phyloP scores from a whole-genome alignment of 2,113 vertebrate genomes.

The Dermatemys mawii region DNA sequence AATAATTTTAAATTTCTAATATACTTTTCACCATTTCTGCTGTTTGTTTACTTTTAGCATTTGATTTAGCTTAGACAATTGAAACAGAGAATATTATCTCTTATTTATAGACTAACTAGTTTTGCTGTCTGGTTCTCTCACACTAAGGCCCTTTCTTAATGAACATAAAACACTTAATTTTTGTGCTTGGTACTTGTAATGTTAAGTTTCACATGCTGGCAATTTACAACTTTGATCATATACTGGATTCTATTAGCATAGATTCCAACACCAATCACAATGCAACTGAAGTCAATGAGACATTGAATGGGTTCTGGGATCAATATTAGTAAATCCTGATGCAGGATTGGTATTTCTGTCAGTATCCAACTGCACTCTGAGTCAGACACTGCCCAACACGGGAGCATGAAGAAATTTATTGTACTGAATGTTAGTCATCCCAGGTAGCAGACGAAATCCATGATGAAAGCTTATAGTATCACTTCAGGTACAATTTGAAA shows the following conservation, averaged over 20 bases:
- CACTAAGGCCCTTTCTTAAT: background rate
- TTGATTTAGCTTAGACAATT: background rate
- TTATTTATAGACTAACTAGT: background rate
- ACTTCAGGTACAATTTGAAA: background rate
- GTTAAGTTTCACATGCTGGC: background rate
- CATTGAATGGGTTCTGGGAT: background rate
- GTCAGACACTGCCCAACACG: background rate
- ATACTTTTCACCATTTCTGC: background rate
- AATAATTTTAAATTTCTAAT: background rate
- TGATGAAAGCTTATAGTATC: fast-evolving
- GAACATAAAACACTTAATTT: background rate
- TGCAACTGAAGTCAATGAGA: background rate
- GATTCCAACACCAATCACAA: background rate
- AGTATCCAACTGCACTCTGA: background rate
- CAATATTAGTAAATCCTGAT: background rate
- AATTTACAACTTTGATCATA: background rate
- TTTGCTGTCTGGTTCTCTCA: background rate
- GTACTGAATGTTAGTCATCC: background rate
- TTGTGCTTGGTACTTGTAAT: background rate
- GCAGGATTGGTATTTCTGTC: background rate
- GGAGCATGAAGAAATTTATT: background rate
- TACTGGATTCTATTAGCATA: fast-evolving
- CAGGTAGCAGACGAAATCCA: background rate
- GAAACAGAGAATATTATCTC: background rate
- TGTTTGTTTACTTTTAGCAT: background rate